Evolutionary conservation across 2,888 invertebrate species (phyloP), one percentile per base, ranked within the genome.

Genomic region (Emmelina monodactyla): DNA sequence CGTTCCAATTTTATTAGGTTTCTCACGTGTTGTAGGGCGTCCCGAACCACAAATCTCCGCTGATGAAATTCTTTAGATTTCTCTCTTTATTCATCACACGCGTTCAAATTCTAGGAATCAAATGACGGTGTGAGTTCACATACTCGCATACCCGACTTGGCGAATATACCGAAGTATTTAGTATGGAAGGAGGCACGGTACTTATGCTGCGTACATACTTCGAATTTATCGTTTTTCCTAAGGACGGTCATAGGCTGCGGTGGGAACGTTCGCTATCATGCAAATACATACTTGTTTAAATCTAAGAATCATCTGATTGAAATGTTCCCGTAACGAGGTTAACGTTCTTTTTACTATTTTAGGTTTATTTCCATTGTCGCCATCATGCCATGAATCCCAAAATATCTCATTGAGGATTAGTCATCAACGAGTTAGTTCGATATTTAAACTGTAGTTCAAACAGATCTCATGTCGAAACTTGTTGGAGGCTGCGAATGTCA

Each of bases 31-130:
- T 40, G 53, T 43, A 57, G 59, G 60, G 58, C 54, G 53, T 58
- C 52, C 55, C 45, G 53, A 60, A 62, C 59, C 68, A 73, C 60
- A 68, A 72, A 76, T 75, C 73, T 71, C 70, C 69, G 63, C 55
- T 67, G 70, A 66, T 66, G 61, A 61, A 70, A 79, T 79, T 69
- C 75, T 62, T 51, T 41, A 50, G 66, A 60, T 59, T 70, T 64
- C 62, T 45, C 53, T 45, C 56, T 73, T 71, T 76, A 79, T 79
- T 78, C 79, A 71, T 66, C 69, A 75, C 76, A 70, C 76, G 71
- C 72, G 64, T 64, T 45, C 44, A 45, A 50, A 42, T 79, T 76
- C 78, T 76, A 67, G 64, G 78, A 78, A 79, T 55, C 53, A 55
- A 62, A 63, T 60, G 55, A 58, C 57, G 61, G 53, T 58, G 55